These are phyloP conservation scores for Drosophila maculinotata DNA, from an alignment of 2,888 invertebrate genomes.

Conservation along the genomic window DNA sequence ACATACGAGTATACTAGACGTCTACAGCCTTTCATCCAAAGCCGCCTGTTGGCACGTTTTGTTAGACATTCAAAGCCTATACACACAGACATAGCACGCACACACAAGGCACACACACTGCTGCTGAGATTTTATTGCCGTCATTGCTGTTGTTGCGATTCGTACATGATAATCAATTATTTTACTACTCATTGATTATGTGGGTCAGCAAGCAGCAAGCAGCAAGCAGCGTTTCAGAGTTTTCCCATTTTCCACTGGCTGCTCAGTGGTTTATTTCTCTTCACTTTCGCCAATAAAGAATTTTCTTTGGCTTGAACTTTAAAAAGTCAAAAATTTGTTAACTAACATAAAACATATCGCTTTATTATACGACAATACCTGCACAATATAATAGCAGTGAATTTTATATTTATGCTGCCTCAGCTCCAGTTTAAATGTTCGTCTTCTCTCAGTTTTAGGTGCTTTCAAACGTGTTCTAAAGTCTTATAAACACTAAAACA, in stretches of 20 bases:
- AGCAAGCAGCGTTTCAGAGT: constrained; percentile 41
- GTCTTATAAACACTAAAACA: no score
- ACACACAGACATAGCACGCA: constrained; percentile 13
- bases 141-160: constrained; percentile 46
- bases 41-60: constrained; percentile 25
- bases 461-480: no score
- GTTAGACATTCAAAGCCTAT: constrained; percentile 40
- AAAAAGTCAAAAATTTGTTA: not conserved
- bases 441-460: no score
- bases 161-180: constrained; percentile 79
- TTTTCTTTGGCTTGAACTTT: not conserved
- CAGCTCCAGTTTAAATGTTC: no score
- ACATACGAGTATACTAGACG: constrained; percentile 14
- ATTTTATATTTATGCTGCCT: no score
- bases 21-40: constrained; percentile 34
- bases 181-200: constrained; percentile 78
- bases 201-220: constrained; percentile 72
- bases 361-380: no score
- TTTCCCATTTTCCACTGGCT: constrained; percentile 22
- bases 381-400: no score
- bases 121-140: constrained; percentile 56
- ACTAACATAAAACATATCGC: no score
- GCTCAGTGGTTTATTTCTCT: constrained; percentile 48
- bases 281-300: constrained; percentile 19
- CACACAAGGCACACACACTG: constrained; percentile 9